Base-by-base conservation (phyloP, 2,888 invertebrate species). In the Melieria omissa region DNA sequence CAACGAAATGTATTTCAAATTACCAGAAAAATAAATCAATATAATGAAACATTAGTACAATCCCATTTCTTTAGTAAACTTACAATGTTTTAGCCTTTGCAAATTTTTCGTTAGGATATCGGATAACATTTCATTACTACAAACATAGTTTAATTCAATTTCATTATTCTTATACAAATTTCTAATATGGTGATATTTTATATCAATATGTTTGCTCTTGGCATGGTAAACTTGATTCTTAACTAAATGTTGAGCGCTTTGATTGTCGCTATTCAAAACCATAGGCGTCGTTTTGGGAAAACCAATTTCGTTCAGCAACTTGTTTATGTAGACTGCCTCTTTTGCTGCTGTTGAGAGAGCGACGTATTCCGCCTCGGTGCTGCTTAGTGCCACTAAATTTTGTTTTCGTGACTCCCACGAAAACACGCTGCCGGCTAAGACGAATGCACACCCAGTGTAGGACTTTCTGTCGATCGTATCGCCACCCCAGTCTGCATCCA, bases 401-500 rank as follows among this genome's bases (percentile, higher is more conserved):
- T 75, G 75, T 47, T 77, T 76, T 52, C 71, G 73, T 0, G 71
- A 72, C 45, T 76, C 73, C 74, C 73, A 74, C 1, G 74, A 73
- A 42, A 76, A 72, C 7, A 44, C 72, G 4, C 71, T 29, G 7
- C 76, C 76, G 9, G 74, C 75, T 6, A 60, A n/a, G 8, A 73
- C 44, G 60, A 76, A 76, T 41, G 60, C 65, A 64, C 71, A 73
- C 9, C 75, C 72, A 1, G 75, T 72, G 61, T 74, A 77, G 6
- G 79, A 77, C 29, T 76, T 79, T 42, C 75, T 52, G 45, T 77
- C 73, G 4, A 29, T 65, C 1, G 68, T 14, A 52, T 75, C 72
- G 7, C 75, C 74, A 14, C 74, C 76, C 75, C 76, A 78, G 67
- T 79, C 78, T 9, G 77, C 78, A 66, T 79, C 77, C 5, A 73